Conservation (phyloP, 2,888 invertebrate species). For the Parthenolecanium corni region DNA sequence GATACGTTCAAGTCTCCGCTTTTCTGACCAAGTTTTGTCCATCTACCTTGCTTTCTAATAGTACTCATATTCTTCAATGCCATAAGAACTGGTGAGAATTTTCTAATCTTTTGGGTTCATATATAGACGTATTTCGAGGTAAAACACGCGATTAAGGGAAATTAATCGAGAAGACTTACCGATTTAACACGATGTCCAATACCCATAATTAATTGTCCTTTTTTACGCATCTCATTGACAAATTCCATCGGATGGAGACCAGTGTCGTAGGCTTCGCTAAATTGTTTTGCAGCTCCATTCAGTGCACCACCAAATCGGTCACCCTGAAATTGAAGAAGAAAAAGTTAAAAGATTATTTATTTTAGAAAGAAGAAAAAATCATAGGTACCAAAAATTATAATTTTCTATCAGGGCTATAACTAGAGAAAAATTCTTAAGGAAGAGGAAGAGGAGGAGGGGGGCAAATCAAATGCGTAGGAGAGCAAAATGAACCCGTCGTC, state of each 20-base stretch:
- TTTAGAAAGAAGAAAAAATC: not conserved
- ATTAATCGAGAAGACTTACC: conserved; percentile 41
- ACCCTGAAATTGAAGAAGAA: conserved; percentile 49
- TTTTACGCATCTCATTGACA: conserved; percentile 92
- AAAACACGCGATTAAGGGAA: too few species aligned
- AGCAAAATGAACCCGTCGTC: too few species aligned
- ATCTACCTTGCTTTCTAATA: too few species aligned
- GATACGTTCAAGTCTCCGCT: too few species aligned
- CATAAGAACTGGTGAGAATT: too few species aligned
- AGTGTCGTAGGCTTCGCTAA: conserved; percentile 90
- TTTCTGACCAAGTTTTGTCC: too few species aligned
- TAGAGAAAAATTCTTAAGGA: too few species aligned
- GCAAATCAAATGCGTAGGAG: not conserved
- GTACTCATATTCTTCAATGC: too few species aligned
- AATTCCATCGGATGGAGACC: conserved; percentile 95
- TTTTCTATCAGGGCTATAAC: too few species aligned
- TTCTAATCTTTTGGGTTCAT: too few species aligned
- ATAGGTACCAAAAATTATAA: not conserved
- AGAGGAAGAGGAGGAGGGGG: too few species aligned
- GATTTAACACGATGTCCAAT: conserved; percentile 83
- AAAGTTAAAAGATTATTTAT: not conserved
- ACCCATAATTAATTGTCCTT: conserved; percentile 97
- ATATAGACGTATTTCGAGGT: too few species aligned
- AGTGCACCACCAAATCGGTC: conserved; percentile 97
- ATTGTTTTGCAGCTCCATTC: conserved; percentile 94